These are phyloP conservation scores for Bombus confusus DNA, from an alignment of 1,140 invertebrate species.

Conservation along the genomic window DNA sequence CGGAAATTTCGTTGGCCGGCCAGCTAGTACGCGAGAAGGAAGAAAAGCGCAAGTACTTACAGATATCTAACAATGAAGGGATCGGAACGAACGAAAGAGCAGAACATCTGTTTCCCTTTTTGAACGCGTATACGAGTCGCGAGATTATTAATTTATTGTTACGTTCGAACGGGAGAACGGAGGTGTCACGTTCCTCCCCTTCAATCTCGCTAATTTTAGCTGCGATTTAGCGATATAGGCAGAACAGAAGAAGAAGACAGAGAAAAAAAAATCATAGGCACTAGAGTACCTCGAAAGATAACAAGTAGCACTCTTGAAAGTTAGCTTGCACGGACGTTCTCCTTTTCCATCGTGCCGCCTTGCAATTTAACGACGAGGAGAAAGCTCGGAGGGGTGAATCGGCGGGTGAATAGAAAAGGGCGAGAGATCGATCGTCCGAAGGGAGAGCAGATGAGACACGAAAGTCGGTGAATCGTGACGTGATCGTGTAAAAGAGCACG, in stretches of 20 bases:
- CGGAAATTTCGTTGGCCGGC: not conserved
- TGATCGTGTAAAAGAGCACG: constrained; percentile 23
- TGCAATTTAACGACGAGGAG: not conserved
- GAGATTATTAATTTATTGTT: constrained; percentile 67
- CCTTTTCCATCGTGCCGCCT: constrained; percentile 63
- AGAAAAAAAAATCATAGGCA: constrained; percentile 68
- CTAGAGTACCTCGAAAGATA: constrained; percentile 72
- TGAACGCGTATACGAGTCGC: constrained; percentile 58
- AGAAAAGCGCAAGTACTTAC: too few species aligned
- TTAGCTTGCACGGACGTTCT: constrained; percentile 75
- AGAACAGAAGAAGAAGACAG: constrained; percentile 54
- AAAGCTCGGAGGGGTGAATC: not conserved
- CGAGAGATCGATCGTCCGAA: constrained; percentile 10
- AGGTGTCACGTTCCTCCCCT: constrained; percentile 40
- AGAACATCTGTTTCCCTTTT: constrained; percentile 4
- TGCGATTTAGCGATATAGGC: constrained; percentile 73
- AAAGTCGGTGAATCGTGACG: constrained; percentile 1
- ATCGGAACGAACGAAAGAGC: not conserved
- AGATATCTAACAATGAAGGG: too few species aligned
- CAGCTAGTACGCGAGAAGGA: not conserved
- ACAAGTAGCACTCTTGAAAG: constrained; percentile 77
- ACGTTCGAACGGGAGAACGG: constrained; percentile 39
- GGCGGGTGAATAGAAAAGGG: not conserved
- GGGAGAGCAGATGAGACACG: constrained; percentile 2
- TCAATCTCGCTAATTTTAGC: constrained; percentile 63